A percentile compares a stretch with the other conserved stretches of the same genome.
These are phyloP conservation scores for Syngnathus typhle DNA, from an alignment of 2,113 vertebrate genomes.

Conservation along the genomic window DNA sequence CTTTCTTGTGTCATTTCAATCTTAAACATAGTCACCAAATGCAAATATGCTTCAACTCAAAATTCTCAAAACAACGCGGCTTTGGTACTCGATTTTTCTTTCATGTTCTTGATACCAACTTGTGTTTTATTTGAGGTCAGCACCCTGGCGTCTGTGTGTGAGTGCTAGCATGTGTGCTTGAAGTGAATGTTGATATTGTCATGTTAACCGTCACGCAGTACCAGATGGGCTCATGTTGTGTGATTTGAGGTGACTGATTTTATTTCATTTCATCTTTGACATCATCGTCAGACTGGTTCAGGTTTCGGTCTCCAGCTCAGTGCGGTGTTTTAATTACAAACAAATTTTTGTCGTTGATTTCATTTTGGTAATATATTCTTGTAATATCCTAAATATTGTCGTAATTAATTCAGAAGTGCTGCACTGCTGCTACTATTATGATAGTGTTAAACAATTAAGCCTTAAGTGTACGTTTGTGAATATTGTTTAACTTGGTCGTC, in stretches of 20 bases:
- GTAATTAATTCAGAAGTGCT: slow-evolving; percentile 76
- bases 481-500: slow-evolving; percentile 63
- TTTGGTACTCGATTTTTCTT: slow-evolving; percentile 53
- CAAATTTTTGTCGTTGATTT: slow-evolving; percentile 53
- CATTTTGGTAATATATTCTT: slow-evolving; percentile 70
- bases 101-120: slow-evolving; percentile 14
- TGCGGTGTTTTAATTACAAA: slow-evolving; percentile 40
- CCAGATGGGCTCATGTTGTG: slow-evolving; percentile 33
- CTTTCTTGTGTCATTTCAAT: not conserved
- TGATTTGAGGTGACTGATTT: slow-evolving; percentile 30
- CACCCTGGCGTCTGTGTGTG: not conserved
- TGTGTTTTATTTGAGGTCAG: slow-evolving; percentile 23
- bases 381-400: slow-evolving; percentile 67
- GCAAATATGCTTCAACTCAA: not conserved
- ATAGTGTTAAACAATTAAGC: slow-evolving; percentile 76
- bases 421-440: slow-evolving; percentile 78
- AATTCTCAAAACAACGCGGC: slow-evolving; percentile 31
- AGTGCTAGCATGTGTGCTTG: slow-evolving; percentile 8
- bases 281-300: slow-evolving; percentile 27
- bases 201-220: slow-evolving; percentile 34
- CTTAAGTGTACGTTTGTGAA: slow-evolving; percentile 80
- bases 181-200: slow-evolving; percentile 55
- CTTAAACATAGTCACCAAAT: not conserved
- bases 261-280: slow-evolving; percentile 18
- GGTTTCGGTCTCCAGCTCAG: slow-evolving; percentile 32